Percentiles rank a stretch among this genome's conserved stretches.
Evolutionary conservation across 2,888 invertebrate species (phyloP).

Genomic region (Eristalis tenax): DNA sequence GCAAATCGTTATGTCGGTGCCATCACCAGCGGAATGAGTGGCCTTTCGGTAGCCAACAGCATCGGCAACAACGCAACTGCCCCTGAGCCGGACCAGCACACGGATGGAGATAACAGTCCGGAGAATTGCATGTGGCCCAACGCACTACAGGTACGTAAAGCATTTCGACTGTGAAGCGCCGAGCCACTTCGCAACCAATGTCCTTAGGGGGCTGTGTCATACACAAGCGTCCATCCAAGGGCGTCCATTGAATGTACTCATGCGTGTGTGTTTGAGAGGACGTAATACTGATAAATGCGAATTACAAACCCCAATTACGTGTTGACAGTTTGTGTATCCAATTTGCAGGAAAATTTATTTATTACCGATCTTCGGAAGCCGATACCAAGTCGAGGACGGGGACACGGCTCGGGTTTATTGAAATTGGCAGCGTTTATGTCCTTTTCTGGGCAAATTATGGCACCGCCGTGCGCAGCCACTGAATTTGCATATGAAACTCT

Average conservation of each 20-base stretch:
- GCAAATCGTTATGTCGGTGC: constrained; percentile 77
- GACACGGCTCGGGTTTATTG: constrained; percentile 14
- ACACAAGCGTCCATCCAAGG: background rate
- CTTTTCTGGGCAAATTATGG: constrained; percentile 17
- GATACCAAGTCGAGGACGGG: background rate
- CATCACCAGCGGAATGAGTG: constrained; percentile 58
- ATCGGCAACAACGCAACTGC: constrained; percentile 36
- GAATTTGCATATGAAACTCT: constrained; percentile 46
- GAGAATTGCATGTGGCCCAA: constrained; percentile 87
- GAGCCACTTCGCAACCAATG: background rate
- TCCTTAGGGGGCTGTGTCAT: background rate
- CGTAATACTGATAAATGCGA: constrained; percentile 67
- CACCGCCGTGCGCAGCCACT: background rate
- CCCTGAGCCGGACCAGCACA: constrained; percentile 63
- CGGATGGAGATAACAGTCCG: constrained; percentile 75
- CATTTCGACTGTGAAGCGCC: constrained; percentile 39
- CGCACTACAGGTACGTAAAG: constrained; percentile 86
- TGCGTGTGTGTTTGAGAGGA: constrained; percentile 3
- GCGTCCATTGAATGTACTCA: constrained; percentile 11
- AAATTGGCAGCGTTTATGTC: constrained; percentile 7
- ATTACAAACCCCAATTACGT: constrained; percentile 69
- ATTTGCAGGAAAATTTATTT: constrained; percentile 66
- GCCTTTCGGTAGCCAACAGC: constrained; percentile 35
- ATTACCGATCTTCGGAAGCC: constrained; percentile 42
- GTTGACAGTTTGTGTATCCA: constrained; percentile 70